Evolutionary conservation across 2,797 vertebrate species (phyloP), one percentile per base, ranked within the genome.

Genomic region (Chanos chanos): DNA sequence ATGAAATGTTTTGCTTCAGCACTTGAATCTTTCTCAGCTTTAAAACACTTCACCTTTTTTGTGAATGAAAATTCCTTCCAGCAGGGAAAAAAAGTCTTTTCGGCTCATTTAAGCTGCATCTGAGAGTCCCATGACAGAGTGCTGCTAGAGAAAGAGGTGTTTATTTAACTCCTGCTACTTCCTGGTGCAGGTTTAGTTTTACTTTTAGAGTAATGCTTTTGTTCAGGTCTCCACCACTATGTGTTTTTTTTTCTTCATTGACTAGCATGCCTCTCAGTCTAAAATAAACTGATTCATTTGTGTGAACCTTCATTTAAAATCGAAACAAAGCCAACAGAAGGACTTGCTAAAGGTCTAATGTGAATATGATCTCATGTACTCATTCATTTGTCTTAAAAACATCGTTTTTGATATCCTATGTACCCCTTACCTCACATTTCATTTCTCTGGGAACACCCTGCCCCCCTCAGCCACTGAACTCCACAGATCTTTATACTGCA

Each of bases 31-130:
- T 53, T 28, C 36, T 51, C 60, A 60, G 50, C 66, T 67, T 63
- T 62, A 56, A 53, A 66, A 67, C 60, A 70, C 69, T 74, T 68
- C 24, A 51, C 72, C 56, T 55, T 50, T 75, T 75, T 78, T 73
- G 66, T 78, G 73, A 76, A 78, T 72, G 76, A 64, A 68, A 69
- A 74, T 74, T 72, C 68, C 64, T 52, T 67, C 57, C 68, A 71
- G 64, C 61, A 70, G 58, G 52, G 43, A 37, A 62, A 73, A 59
- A 70, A 47, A 39, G 50, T 47, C 64, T 54, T 76, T 77, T 65
- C 48, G 48, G 70, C 10, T 57, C 61, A 71, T 71, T 51, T 56
- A 64, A 74, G 66, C 59, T 27, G 31, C 18, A 43, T 60, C 59
- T 61, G 59, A 56, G 49, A 73, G 71, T 69, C 39, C 57, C 61